Conservation (phyloP, 2,113 vertebrate species). For the Bothrops jararaca region DNA sequence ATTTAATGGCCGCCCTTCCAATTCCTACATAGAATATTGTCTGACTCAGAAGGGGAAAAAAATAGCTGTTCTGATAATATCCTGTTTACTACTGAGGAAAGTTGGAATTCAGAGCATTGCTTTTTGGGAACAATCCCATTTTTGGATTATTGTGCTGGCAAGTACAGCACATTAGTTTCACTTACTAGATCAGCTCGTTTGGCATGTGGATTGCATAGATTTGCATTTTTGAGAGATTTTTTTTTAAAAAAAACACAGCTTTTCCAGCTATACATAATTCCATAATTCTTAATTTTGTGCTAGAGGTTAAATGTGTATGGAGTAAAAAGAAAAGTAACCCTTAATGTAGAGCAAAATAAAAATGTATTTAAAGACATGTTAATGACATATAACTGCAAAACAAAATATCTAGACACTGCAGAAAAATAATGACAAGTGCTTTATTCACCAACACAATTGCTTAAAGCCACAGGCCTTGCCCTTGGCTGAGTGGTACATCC, state of each 20-base stretch:
- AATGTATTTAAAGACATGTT: constrained; percentile 63
- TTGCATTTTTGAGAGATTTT: constrained; percentile 66
- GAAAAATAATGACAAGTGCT: constrained; percentile 64
- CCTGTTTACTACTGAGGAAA: constrained; percentile 31
- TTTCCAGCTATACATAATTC: constrained; percentile 58
- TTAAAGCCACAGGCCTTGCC: constrained; percentile 49
- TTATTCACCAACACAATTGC: constrained; percentile 56
- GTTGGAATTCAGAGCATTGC: constrained; percentile 60
- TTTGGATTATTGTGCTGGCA: constrained; percentile 62
- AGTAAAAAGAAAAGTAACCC: constrained; percentile 15
- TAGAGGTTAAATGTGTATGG: constrained; percentile 56
- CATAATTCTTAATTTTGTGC: constrained; percentile 60
- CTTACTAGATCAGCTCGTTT: constrained; percentile 62
- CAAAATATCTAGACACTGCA: constrained; percentile 61
- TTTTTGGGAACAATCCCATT: constrained; percentile 59
- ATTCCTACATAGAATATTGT: not conserved
- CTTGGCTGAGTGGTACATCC: constrained; percentile 28
- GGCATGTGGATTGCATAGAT: constrained; percentile 63
- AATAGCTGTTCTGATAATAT: constrained; percentile 27
- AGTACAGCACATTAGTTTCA: constrained; percentile 68
- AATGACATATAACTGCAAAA: constrained; percentile 63
- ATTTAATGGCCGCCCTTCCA: not conserved
- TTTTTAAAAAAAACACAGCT: constrained; percentile 60
- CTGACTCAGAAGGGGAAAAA: constrained; percentile 27
- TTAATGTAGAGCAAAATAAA: constrained; percentile 54